These are phyloP conservation scores for Acanthosepion esculentum DNA, from an alignment of 2,888 invertebrate genomes.

Conservation along the genomic window DNA sequence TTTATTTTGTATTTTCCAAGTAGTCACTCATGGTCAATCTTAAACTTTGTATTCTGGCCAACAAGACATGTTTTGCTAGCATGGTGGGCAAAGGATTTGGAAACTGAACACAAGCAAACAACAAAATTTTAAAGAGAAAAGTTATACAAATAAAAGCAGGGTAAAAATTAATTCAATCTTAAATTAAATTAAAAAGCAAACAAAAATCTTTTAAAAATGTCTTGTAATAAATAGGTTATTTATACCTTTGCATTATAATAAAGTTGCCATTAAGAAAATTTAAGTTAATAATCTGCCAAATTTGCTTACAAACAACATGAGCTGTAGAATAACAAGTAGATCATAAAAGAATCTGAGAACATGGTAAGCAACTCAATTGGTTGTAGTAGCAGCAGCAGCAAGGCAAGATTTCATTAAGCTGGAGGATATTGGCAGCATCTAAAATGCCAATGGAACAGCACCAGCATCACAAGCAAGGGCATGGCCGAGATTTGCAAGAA, in stretches of 20 bases:
- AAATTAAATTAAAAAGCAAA: neutral
- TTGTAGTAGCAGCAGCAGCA: neutral
- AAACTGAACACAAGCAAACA: slow-evolving; percentile 33
- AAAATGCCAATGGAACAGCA: neutral
- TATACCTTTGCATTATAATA: neutral
- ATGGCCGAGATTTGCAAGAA: neutral
- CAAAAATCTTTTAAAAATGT: neutral
- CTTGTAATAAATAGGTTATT: neutral
- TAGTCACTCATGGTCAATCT: neutral
- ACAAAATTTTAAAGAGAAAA: neutral
- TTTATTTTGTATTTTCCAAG: neutral
- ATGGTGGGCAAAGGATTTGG: slow-evolving; percentile 33
- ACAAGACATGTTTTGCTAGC: slow-evolving; percentile 23
- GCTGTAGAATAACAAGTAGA: neutral
- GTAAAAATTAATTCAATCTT: neutral
- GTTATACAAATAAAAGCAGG: neutral
- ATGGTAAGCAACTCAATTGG: neutral
- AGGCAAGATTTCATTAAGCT: neutral
- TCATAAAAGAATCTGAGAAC: neutral
- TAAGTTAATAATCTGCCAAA: neutral
- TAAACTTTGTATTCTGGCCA: neutral
- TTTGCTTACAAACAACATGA: neutral
- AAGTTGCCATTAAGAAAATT: neutral
- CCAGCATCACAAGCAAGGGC: neutral
- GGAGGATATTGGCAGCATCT: neutral